Conservation (phyloP, 2,888 invertebrate species). For the Mesochorus sp. region DNA sequence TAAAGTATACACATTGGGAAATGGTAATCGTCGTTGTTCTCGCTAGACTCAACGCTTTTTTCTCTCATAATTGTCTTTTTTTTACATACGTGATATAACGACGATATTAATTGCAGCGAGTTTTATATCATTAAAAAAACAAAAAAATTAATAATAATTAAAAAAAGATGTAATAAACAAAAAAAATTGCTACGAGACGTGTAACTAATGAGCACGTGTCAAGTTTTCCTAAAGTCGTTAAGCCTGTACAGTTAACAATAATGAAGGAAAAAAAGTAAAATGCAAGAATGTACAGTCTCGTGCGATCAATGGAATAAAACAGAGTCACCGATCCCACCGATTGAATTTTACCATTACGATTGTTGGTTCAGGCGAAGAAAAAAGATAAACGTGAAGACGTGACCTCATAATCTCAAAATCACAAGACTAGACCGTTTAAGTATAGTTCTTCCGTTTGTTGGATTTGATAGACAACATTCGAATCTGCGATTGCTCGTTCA, state of each 20-base stretch:
- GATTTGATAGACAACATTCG: not conserved
- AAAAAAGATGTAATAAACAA: not conserved
- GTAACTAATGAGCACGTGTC: not conserved
- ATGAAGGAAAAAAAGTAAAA: slow-evolving; percentile 27
- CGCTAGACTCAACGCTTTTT: slow-evolving; percentile 8
- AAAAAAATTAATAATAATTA: not conserved
- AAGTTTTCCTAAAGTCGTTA: not conserved
- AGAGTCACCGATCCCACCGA: not conserved
- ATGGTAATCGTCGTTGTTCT: slow-evolving; percentile 34
- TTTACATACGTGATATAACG: not conserved
- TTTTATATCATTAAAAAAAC: slow-evolving; percentile 1
- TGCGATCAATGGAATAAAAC: slow-evolving; percentile 23
- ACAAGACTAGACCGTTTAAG: slow-evolving; percentile 9
- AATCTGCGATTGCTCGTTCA: not conserved
- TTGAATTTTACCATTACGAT: slow-evolving; percentile 13
- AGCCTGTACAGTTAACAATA: slow-evolving; percentile 5
- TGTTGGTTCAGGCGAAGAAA: slow-evolving; percentile 16
- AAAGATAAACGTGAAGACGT: not conserved
- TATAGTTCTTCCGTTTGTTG: not conserved
- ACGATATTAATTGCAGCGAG: slow-evolving; percentile 4
- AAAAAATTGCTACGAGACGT: not conserved
- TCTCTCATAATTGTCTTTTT: not conserved
- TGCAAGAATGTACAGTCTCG: slow-evolving; percentile 44
- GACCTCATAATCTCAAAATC: not conserved
- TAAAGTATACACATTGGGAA: slow-evolving; percentile 51